Base-by-base conservation (phyloP, 2,888 invertebrate genomes). In the Heterodera filipjevi region DNA sequence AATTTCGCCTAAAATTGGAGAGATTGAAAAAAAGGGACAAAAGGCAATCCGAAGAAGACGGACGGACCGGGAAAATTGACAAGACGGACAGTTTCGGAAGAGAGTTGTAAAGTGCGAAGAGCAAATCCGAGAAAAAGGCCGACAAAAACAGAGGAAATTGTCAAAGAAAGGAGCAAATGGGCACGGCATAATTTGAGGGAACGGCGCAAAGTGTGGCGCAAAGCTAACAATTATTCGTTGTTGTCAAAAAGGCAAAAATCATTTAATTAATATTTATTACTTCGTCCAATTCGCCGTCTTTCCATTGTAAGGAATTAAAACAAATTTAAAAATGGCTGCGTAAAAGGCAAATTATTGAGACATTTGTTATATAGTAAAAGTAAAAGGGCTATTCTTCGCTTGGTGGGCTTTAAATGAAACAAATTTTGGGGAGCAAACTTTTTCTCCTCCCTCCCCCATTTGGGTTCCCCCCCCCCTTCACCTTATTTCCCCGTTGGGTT, bases 81-180 rank as follows among this genome's bases (percentile, higher is more conserved):
- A 81, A 95, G 91, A 90, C 86, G 83, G 30, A 89, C 84, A n/a
- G 88, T 86, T 66, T 88, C 89, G 27, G 84, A 82, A 64, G 93
- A 92, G 74, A 94, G 92, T 79, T 93, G 91, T 84, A 93, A 90
- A 44, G 93, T 85, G 27, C 90, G 86, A 33, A 90, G 85, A 8
- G 85, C 81, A 74, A 90, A 86, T 14, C 90, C 90, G 83, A 83
- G 12, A 82, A 93, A 89, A 83, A 92, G 91, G 80, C 94, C 92
- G 76, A 95, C 94, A 53, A 93, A 90, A 72, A 93, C 87, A 27
- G 94, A 94, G 76, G 92, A 91, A 81, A 95, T 90, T 33, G 95
- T 95, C 80, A 93, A 92, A 83, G 94, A 90, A 81, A 95, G 92
- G 90, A 95, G 93, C 16, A 93, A 92, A 90, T 95, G 94, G 77